Evolutionary conservation across 1,140 invertebrate species (phyloP).

Genomic region (Notospermus geniculatus): DNA sequence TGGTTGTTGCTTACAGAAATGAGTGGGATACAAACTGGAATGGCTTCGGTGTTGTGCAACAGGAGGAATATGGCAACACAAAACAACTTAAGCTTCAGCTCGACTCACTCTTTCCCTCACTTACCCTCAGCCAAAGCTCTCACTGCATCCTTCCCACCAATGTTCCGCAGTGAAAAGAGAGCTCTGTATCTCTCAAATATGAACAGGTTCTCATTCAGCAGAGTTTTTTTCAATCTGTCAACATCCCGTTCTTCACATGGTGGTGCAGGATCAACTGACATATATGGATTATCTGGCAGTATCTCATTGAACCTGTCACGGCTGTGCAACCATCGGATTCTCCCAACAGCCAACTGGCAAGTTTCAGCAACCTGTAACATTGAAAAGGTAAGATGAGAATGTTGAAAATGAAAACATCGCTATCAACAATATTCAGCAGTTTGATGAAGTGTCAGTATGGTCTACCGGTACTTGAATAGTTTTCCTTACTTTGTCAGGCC

Average conservation of each 20-base stretch:
- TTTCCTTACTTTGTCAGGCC: too few relatives aligned
- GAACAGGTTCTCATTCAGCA: constrained; percentile 72
- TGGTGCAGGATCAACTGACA: constrained; percentile 91
- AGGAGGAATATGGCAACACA: too few relatives aligned
- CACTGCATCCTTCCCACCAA: constrained; percentile 75
- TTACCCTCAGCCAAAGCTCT: constrained; percentile 75
- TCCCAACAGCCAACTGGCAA: constrained; percentile 83
- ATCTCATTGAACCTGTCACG: constrained; percentile 47
- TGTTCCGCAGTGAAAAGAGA: constrained; percentile 94
- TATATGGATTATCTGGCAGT: constrained; percentile 68
- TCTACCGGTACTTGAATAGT: too few relatives aligned
- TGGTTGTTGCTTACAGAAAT: too few relatives aligned
- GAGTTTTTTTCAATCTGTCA: constrained; percentile 25
- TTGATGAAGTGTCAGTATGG: too few relatives aligned
- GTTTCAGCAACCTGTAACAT: constrained; percentile 79
- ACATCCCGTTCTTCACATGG: constrained; percentile 56
- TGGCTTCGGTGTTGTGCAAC: too few relatives aligned
- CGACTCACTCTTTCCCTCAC: too few relatives aligned
- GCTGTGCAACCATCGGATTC: constrained; percentile 74
- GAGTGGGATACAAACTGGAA: too few relatives aligned
- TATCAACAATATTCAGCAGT: not conserved
- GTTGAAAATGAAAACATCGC: constrained; percentile 2
- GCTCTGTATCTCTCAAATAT: constrained; percentile 93
- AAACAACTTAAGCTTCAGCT: too few relatives aligned
- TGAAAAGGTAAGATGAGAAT: not conserved